phyloP scores from a whole-genome alignment of 2,113 vertebrate species.

The Butastur rufipennis region DNA sequence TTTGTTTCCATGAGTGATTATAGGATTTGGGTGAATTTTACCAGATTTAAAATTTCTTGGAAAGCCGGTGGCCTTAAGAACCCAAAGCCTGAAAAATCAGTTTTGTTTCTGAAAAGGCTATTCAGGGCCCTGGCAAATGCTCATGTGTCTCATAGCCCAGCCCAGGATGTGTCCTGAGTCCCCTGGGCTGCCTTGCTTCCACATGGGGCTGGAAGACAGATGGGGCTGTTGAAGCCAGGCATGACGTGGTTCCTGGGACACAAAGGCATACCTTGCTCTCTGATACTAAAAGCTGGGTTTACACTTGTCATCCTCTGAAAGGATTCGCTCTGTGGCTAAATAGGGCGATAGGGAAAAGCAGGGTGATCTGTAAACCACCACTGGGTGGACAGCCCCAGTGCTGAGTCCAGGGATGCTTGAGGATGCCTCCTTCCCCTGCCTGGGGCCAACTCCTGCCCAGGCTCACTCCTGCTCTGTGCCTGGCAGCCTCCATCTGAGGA shows the following conservation, averaged over 20 bases:
- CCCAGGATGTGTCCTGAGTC: not conserved
- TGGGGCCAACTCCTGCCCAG: not conserved
- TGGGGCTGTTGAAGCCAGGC: not conserved
- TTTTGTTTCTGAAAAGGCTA: not conserved
- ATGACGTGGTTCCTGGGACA: fast-evolving
- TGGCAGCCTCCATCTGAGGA: not conserved
- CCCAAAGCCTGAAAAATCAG: not conserved
- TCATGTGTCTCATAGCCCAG: fast-evolving
- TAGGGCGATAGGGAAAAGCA: not conserved
- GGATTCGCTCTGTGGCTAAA: not conserved
- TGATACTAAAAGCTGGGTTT: not conserved
- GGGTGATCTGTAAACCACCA: not conserved
- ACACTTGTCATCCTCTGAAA: not conserved
- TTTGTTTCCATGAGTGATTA: not conserved
- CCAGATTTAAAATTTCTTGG: conserved; percentile 38
- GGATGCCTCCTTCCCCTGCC: not conserved
- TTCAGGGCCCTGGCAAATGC: not conserved
- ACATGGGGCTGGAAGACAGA: not conserved
- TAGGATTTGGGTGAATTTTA: conserved; percentile 20
- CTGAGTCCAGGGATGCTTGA: fast-evolving
- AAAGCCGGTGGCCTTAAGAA: not conserved
- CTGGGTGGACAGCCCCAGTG: fast-evolving
- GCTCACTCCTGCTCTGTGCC: not conserved
- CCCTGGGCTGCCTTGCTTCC: fast-evolving
- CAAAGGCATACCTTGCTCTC: fast-evolving